Conservation (phyloP, 2,797 vertebrate genomes). For the Sebastes taczanowskii region DNA sequence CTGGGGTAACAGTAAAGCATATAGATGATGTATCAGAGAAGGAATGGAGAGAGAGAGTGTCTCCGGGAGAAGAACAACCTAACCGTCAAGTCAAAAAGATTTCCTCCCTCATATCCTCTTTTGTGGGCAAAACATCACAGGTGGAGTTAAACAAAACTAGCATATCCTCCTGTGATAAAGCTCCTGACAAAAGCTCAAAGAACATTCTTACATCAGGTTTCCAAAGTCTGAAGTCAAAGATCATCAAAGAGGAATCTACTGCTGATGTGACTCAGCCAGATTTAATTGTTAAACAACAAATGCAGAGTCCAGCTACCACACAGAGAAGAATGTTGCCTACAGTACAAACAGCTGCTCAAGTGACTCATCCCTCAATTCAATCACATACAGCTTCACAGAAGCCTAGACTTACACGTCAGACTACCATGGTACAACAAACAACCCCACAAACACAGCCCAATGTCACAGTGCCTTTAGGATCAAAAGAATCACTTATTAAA, state of each 20-base stretch:
- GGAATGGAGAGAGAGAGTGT: slow-evolving; percentile 82
- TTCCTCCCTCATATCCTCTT: slow-evolving; percentile 87
- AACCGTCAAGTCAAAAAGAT: slow-evolving; percentile 84
- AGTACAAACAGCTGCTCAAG: slow-evolving; percentile 55
- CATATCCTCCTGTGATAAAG: slow-evolving; percentile 28
- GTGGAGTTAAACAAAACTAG: slow-evolving; percentile 67
- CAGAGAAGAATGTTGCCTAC: slow-evolving; percentile 70
- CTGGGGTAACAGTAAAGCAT: slow-evolving; percentile 78
- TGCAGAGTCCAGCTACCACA: slow-evolving; percentile 33
- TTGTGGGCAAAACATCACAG: slow-evolving; percentile 84
- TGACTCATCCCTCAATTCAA: slow-evolving; percentile 45
- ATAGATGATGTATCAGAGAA: slow-evolving; percentile 82
- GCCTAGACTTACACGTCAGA: slow-evolving; percentile 78
- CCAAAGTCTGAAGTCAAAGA: slow-evolving; percentile 80
- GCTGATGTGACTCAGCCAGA: slow-evolving; percentile 47
- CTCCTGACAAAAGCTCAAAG: slow-evolving; percentile 64
- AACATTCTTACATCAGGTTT: slow-evolving; percentile 75
- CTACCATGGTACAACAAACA: slow-evolving; percentile 73
- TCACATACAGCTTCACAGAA: slow-evolving; percentile 64
- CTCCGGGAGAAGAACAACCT: slow-evolving; percentile 78
- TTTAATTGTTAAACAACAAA: slow-evolving; percentile 42
- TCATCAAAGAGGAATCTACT: slow-evolving; percentile 76
- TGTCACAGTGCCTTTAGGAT: slow-evolving; percentile 73
- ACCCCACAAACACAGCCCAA: slow-evolving; percentile 46
- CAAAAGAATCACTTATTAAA: slow-evolving; percentile 76